Percentiles rank a stretch among this genome's conserved stretches.
These are phyloP conservation scores for Myrmophylax atrothorax DNA, from an alignment of 2,113 vertebrate genomes.

Conservation along the genomic window DNA sequence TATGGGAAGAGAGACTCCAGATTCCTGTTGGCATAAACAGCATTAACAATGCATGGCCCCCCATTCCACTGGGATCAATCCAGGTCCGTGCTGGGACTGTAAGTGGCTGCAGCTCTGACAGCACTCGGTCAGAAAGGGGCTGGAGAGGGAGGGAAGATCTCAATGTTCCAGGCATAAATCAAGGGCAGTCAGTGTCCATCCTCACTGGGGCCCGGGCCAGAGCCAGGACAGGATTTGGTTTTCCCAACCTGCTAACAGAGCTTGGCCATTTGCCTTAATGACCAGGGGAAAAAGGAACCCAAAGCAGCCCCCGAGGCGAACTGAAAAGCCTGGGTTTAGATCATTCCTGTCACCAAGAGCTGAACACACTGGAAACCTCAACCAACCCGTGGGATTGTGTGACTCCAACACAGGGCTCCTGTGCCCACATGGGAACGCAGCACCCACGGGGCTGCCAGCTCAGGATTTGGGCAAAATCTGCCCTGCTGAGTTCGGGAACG, in stretches of 20 bases:
- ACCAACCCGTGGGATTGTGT: accelerated
- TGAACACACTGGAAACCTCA: not conserved
- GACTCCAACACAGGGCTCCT: not conserved
- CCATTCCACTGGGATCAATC: not conserved
- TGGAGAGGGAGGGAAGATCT: not conserved
- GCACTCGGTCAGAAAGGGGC: not conserved
- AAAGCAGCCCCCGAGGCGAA: accelerated
- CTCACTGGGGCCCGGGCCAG: not conserved
- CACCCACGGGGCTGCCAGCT: not conserved
- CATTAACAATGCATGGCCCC: not conserved
- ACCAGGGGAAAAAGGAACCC: not conserved
- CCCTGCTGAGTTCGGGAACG: not conserved
- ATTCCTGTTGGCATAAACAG: not conserved
- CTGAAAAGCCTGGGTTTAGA: not conserved
- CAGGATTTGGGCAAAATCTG: not conserved
- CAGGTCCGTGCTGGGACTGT: not conserved
- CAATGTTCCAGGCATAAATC: constrained; percentile 56
- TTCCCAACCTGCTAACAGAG: not conserved
- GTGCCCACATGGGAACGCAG: accelerated
- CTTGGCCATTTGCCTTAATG: not conserved
- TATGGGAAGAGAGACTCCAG: accelerated
- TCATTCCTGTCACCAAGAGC: not conserved
- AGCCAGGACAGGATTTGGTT: not conserved
- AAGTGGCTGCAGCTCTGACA: not conserved
- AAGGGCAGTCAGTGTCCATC: not conserved